Base-by-base conservation (phyloP, 1,140 invertebrate genomes). In the Drosophila tani region DNA sequence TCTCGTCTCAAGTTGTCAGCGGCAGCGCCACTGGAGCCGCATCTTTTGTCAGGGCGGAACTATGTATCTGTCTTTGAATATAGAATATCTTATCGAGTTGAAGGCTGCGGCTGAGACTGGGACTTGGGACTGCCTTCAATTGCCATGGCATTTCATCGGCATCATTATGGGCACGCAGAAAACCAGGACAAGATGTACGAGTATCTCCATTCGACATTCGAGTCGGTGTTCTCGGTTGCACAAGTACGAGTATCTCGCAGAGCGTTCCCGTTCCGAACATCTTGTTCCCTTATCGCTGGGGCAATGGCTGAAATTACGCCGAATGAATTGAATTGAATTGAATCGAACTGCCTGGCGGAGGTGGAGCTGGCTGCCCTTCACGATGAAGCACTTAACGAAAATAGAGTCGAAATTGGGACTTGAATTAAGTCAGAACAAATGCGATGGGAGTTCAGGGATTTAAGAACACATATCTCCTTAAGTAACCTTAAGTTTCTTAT, bases 1-100 rank as follows among this genome's bases (percentile, higher is more conserved):
- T 90, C 75, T 85, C 83, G 85, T 88, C 85, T 88, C 85, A 79
- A 88, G 85, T 81, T 88, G 85, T 90, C 85, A 90, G 81, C 53
- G 60, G 51, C 77, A 75, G 55, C 45, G 58, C 41, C 66, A 46
- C 41, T 24, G 35, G 32, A 60, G 40, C 60, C 73, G 57, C 79
- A 57, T 85, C 76, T 82, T 82, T 77, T 75, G 76, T 79, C 69
- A 70, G 81, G 58, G 62, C 69, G 45, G 29, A 74, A 81, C 67
- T 75, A 82, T 76, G 32, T 74, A 76, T 75, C 77, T 40, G 49
- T 62, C 58, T 75, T 35, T 81, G 64, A 60, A 56, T 55, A 63
- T 75, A 51, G 53, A 56, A 56, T 78, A 70, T 71, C 58, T 56
- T 69, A 62, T 78, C 65, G 40, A n/a, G 21, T 49, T 56, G 63